Evolutionary conservation across 1,140 invertebrate genomes (phyloP).

Genomic region (Mycetomoellerius zeteki): DNA sequence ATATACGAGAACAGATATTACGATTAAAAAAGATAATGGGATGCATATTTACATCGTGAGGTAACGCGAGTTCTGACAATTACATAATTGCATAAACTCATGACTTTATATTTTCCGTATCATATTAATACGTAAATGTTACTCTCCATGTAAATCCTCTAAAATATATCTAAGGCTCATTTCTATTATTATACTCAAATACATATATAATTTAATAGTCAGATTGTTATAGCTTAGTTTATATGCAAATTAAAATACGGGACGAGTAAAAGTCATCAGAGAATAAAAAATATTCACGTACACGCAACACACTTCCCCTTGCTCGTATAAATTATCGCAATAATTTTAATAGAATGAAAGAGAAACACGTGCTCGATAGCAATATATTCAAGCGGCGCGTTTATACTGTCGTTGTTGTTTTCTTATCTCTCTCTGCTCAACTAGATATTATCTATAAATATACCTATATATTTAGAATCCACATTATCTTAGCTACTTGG

Average conservation of each 20-base stretch:
- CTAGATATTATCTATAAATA: slow-evolving; percentile 78
- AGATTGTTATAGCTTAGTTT: slow-evolving; percentile 32
- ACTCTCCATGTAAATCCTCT: not conserved
- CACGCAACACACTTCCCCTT: slow-evolving; percentile 62
- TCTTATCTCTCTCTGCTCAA: slow-evolving; percentile 81
- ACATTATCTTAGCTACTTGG: slow-evolving; percentile 68
- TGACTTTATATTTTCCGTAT: slow-evolving; percentile 36
- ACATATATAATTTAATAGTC: slow-evolving; percentile 43
- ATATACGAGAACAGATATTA: slow-evolving; percentile 54
- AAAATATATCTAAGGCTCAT: slow-evolving; percentile 26
- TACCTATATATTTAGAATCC: slow-evolving; percentile 71
- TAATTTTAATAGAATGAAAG: slow-evolving; percentile 71
- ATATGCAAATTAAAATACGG: slow-evolving; percentile 12
- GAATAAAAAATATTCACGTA: slow-evolving; percentile 54
- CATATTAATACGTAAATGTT: not conserved
- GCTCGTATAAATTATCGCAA: slow-evolving; percentile 72
- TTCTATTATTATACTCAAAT: slow-evolving; percentile 30
- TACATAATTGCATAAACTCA: slow-evolving; percentile 14
- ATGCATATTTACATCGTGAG: slow-evolving; percentile 34
- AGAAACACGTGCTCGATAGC: slow-evolving; percentile 66
- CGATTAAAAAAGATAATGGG: slow-evolving; percentile 32
- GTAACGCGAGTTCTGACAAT: slow-evolving; percentile 27
- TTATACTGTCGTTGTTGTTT: slow-evolving; percentile 75
- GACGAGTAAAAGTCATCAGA: not conserved
- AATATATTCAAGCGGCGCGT: slow-evolving; percentile 67